phyloP scores from a whole-genome alignment of 2,113 vertebrate species.

The Puffinus mauretanicus region DNA sequence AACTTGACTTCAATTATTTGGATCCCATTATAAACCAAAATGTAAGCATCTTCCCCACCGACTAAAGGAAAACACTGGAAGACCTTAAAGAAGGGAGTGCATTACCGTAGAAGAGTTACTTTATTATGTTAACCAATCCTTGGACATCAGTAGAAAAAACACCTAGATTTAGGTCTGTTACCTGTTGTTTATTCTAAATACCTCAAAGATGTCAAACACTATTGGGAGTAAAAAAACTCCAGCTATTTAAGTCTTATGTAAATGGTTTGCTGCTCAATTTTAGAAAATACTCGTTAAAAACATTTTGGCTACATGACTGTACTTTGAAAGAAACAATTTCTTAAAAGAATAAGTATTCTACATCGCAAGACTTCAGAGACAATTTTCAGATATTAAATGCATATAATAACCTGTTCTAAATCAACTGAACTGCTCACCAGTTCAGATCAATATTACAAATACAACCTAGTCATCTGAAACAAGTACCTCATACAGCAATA shows the following conservation, averaged over 20 bases:
- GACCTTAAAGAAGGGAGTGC: neutral
- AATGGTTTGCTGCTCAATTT: neutral
- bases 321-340: neutral
- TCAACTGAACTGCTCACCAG: constrained; percentile 39
- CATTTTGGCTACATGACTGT: too few relatives aligned
- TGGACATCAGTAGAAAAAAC: neutral
- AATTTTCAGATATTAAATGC: constrained; percentile 32
- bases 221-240: neutral
- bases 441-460: constrained; percentile 42
- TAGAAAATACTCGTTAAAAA: too few relatives aligned
- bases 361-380: neutral
- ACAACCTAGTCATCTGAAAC: constrained; percentile 24
- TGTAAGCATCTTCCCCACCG: neutral
- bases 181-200: neutral
- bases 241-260: neutral
- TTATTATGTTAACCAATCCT: neutral
- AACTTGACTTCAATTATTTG: neutral
- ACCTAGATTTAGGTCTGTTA: neutral
- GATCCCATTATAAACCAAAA: neutral
- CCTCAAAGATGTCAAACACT: neutral
- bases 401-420: neutral
- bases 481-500: constrained; percentile 34
- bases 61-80: neutral
- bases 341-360: neutral
- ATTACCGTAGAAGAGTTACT: neutral